Evolutionary conservation across 2,888 invertebrate species (phyloP).

Genomic region (Tanypteryx hageni): DNA sequence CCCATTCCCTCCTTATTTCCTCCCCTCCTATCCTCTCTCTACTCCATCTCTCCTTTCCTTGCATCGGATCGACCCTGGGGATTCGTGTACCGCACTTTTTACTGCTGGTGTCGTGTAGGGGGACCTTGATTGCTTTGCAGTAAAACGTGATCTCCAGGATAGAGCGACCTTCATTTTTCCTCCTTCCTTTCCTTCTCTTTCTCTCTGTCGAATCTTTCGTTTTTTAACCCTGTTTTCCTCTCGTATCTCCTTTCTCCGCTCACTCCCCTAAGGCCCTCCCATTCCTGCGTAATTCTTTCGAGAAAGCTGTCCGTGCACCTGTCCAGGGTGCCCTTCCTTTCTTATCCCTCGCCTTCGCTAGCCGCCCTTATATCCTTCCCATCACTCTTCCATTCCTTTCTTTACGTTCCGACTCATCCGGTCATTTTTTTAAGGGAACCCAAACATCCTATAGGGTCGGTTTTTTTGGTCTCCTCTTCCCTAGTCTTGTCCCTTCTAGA

Average conservation of each 20-base stretch:
- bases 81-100: not conserved
- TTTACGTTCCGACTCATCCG: not conserved
- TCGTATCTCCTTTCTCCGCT: too few species aligned
- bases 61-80: slow-evolving; percentile 23
- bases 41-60: not conserved
- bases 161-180: not conserved
- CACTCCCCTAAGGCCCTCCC: not conserved
- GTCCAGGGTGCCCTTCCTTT: not conserved
- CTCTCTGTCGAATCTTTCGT: too few species aligned
- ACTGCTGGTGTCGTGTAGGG: slow-evolving; percentile 3
- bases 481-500: not conserved
- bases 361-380: not conserved
- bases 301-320: slow-evolving; percentile 20
- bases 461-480: not conserved
- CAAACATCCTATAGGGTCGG: slow-evolving; percentile 2
- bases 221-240: too few species aligned
- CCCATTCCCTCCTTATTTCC: too few species aligned
- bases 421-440: slow-evolving; percentile 1
- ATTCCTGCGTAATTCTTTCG: slow-evolving; percentile 24
- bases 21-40: too few species aligned
- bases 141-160: slow-evolving; percentile 26
- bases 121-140: slow-evolving; percentile 29
- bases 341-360: not conserved
- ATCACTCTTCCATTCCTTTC: not conserved
- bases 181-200: too few species aligned